These are phyloP conservation scores for Rhadinocentrus ornatus DNA, from an alignment of 2,797 vertebrate species.

Conservation along the genomic window DNA sequence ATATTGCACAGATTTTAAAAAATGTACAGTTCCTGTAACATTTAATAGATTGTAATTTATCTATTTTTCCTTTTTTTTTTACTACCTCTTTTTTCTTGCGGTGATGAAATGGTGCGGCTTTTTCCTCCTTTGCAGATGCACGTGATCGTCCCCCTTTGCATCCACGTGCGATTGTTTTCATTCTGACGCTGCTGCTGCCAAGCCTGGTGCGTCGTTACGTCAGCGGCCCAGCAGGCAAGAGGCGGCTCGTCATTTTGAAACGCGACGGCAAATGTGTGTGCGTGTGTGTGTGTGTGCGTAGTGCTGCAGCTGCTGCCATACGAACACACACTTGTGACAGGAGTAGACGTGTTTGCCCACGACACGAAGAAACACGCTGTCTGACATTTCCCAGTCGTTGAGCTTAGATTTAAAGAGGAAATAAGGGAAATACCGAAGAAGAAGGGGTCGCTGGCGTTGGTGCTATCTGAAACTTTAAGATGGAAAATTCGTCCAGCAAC, in stretches of 20 bases:
- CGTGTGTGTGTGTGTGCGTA: neutral
- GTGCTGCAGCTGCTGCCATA: neutral
- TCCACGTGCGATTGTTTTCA: slow-evolving; percentile 87
- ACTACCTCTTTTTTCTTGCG: neutral
- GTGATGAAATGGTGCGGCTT: neutral
- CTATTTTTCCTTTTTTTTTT: neutral
- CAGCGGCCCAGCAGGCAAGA: slow-evolving; percentile 46
- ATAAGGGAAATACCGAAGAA: slow-evolving; percentile 48
- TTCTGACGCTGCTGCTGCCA: slow-evolving; percentile 65
- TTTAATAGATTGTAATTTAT: neutral
- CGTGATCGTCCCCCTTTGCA: slow-evolving; percentile 47
- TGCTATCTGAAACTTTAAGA: slow-evolving; percentile 62
- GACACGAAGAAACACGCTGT: slow-evolving; percentile 19
- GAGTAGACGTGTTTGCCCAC: slow-evolving; percentile 54
- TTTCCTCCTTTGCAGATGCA: slow-evolving; percentile 23
- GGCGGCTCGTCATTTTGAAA: slow-evolving; percentile 12
- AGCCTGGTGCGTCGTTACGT: slow-evolving; percentile 71
- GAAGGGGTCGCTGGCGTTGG: slow-evolving; percentile 19
- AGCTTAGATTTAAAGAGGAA: slow-evolving; percentile 8
- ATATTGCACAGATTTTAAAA: too few species aligned
- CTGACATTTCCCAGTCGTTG: slow-evolving; percentile 32
- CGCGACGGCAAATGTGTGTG: neutral
- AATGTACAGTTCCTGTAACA: neutral
- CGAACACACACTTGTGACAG: slow-evolving; percentile 6
- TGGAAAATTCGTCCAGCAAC: slow-evolving; percentile 80